Conservation (phyloP, 1,140 invertebrate genomes). For the Eueides isabella region DNA sequence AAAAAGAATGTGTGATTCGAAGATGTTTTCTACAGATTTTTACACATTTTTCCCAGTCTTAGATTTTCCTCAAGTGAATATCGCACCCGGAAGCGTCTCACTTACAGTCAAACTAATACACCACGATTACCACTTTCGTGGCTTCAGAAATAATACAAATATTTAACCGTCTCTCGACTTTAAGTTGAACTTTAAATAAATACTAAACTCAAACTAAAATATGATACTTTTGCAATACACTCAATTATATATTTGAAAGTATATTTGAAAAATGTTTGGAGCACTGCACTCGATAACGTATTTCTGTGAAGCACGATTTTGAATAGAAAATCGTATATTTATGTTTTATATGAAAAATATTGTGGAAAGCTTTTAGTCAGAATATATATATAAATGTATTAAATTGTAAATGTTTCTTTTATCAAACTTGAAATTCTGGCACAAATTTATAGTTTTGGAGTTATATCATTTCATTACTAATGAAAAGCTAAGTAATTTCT, state of each 20-base stretch:
- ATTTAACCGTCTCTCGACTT: no score
- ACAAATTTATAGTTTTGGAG: neutral
- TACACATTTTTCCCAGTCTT: no score
- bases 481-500: no score
- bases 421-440: neutral
- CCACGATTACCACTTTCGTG: no score
- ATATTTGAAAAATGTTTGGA: neutral
- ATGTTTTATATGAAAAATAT: conserved; percentile 9
- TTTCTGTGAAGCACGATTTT: neutral
- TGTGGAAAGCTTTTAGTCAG: neutral
- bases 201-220: neutral
- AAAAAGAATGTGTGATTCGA: no score
- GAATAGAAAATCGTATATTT: conserved; percentile 6
- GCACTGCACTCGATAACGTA: conserved; percentile 4
- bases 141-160: no score
- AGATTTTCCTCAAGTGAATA: no score
- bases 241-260: neutral
- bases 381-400: neutral
- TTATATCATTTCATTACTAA: neutral
- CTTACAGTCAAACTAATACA: no score
- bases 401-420: neutral
- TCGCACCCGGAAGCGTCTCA: no score
- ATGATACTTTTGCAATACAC: neutral
- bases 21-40: no score
- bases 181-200: neutral